Evolutionary conservation across 1,140 invertebrate genomes (phyloP), one percentile per base, ranked within the genome.

Genomic region (Calliopsis andreniformis): DNA sequence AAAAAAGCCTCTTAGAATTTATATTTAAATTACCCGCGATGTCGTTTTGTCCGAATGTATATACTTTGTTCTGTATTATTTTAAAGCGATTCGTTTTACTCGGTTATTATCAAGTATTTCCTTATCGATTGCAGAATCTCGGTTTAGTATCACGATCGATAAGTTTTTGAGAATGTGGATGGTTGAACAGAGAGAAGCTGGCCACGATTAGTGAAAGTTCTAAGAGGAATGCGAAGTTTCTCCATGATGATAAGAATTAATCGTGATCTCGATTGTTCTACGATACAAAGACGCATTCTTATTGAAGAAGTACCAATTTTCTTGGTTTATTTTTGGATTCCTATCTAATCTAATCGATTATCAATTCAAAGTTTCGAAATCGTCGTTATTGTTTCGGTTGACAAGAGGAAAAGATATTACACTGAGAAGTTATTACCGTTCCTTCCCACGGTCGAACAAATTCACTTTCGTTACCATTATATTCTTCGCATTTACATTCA

Each of bases 401-500:
- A 58, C 30, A 25, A 75, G 51, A 56, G 51, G 35, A 35, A 67
- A 75, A 75, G 39, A 10, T 39, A 23, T 7, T 28, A 2, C 30
- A 6, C 47, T 67, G 71, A 1, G 63, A 75, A 67, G 6, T n/a
- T 8, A 10, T 56, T 55, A 67, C 20, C 71, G 51, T 47, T 67
- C 3, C 43, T 75, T 75, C 71, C 30, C 71, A 75, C 71, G 42
- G 8, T 18, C 35, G 4, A 67, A 25, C 23, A 3, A 1, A 28
- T 67, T 75, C 71, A 51, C 66, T 68, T 59, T 76, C 64, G 4
- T 61, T 28, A n/a, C 39, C 49, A 69, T 76, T 68, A 69, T 76
- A 69, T 76, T 53, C 32, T 18, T 32, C 43, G 10, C 55, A 68
- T 76, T 69, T 76, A 59, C 73, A 76, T 76, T 68, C 64, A 76